Evolutionary conservation across 2,113 vertebrate genomes (phyloP), one percentile per base, ranked within the genome.

Genomic region (Nesoenas mayeri): DNA sequence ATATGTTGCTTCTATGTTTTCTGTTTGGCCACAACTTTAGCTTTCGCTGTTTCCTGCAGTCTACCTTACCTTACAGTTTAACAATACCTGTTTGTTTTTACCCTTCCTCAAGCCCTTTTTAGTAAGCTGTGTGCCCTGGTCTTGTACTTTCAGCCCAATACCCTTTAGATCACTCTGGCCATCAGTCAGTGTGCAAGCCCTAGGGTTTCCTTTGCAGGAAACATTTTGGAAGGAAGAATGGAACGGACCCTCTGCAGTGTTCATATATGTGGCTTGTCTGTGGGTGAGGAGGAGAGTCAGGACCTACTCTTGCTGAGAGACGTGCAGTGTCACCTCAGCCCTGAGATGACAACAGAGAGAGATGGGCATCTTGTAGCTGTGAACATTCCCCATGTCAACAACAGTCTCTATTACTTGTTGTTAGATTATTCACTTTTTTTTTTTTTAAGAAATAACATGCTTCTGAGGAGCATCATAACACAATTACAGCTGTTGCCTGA

Each of bases 201-300:
- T 17, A 6, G n/a, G 28, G 3, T 47, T 77, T 87, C 19, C 28
- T 84, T 67, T 28, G 22, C 47, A 62, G 51, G 5, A 31, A 56
- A 34, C 5, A 12, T 70, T 80, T 86, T 15, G 10, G 21, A 11
- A 19, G 50, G 34, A 87, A 57, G 47, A 51, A 25, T 38, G 32
- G 34, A 69, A 89, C 84, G 25, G 58, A 42, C 2, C 3, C 22
- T 40, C 26, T 80, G 29, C 15, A 70, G 47, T 11, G 6, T 53
- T 51, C 6, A 2, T 44, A 28, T 50, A 31, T 0, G 0, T 26
- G 17, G 5, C 53, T 79, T 81, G 31, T 15, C 31, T 32, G 51
- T 66, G 31, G 79, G 18, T 24, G 79, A 48, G 24, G 15, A 40
- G 15, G 34, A 50, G 51, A 70, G 40, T 25, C 54, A 53, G 58